Evolutionary conservation across 2,888 invertebrate species (phyloP), one percentile per base, ranked within the genome.

Genomic region (Eremobia ochroleuca): DNA sequence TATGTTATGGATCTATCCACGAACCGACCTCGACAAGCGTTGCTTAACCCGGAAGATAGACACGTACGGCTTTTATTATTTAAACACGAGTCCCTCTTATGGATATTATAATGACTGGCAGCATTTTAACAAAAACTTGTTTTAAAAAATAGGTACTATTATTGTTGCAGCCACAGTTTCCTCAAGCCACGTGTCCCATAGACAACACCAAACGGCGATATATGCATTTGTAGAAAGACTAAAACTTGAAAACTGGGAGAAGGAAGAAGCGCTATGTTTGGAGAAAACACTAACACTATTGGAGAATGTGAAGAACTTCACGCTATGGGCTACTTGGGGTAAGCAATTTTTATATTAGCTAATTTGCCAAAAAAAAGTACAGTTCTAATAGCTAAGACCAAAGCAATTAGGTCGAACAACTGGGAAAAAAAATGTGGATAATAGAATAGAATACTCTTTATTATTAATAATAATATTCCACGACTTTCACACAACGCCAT

Each of bases 281-380:
- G 71, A 83, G 65, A 79, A 62, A 4, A 83, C 72, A 0, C 11
- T 87, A 6, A 58, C 67, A 0, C 21, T 87, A 4, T 6, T 87
- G 62, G 76, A 81, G 34, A 85, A 85, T 65, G 88, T 85, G 34
- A 87, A 87, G 76, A 87, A 87, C 25, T 78, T 62, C 25, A 86
- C 86, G 5, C 71, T 86, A 3, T 86, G 88, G 88, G 86, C 86
- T 11, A 81, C 83, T 43, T 86, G 86, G 86, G 59, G 86, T 86
- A 67, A n/a, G n/a, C n/a, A n/a, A n/a, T n/a, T n/a, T n/a, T n/a
- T n/a, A n/a, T n/a, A n/a, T n/a, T n/a, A n/a, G n/a, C 15, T 6
- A 28, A 28, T 58, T 58, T 28, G 5, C 28, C 15, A 11, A 52
- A 4, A n/a, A n/a, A 52, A 52, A 11, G 52, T 11, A 52, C 25